A percentile compares a stretch with the other conserved stretches of the same genome.
phyloP scores from a whole-genome alignment of 2,888 invertebrate genomes.

The Eilema sororculum region DNA sequence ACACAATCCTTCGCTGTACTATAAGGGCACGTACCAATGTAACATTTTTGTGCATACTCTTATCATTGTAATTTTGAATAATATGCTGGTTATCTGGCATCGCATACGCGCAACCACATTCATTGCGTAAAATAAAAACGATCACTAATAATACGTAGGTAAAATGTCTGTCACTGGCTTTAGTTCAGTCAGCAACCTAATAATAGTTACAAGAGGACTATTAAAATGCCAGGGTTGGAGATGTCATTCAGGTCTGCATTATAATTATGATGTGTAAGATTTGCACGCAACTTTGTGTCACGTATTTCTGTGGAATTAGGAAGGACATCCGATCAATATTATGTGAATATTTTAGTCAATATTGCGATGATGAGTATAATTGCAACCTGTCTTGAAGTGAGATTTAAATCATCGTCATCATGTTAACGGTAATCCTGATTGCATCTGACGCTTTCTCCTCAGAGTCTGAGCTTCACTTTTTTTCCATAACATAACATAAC shows the following conservation, averaged over 20 bases:
- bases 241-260: constrained; percentile 13
- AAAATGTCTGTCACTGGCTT: constrained; percentile 14
- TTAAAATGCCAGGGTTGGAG: constrained; percentile 20
- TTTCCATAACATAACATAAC: no score
- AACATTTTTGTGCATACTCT: no score
- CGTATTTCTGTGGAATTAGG: constrained; percentile 13
- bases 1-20: neutral
- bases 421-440: neutral
- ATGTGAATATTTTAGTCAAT: neutral
- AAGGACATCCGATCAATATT: constrained; percentile 12
- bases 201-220: constrained; percentile 34
- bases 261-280: constrained; percentile 15
- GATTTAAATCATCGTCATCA: neutral
- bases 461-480: neutral
- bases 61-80: no score
- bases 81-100: no score
- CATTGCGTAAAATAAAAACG: no score
- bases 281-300: constrained; percentile 11
- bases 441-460: no score
- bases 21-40: neutral
- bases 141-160: no score
- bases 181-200: constrained; percentile 48
- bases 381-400: neutral
- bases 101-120: no score
- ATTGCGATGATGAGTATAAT: neutral